Evolutionary conservation across 2,797 vertebrate species (phyloP).

Genomic region (Hoplostethus atlanticus): DNA sequence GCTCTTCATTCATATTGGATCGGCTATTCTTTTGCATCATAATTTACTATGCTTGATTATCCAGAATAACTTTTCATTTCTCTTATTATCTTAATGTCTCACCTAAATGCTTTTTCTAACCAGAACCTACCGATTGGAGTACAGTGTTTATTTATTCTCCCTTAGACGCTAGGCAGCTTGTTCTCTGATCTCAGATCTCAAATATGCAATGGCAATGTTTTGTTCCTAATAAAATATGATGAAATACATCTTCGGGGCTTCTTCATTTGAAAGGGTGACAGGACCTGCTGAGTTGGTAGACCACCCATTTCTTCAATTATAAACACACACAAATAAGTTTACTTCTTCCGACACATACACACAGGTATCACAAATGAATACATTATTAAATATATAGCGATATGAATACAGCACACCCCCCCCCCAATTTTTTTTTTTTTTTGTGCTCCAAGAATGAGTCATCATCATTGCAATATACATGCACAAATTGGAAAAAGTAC

Average conservation of each 20-base stretch:
- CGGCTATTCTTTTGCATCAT: constrained; percentile 18
- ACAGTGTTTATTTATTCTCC: constrained; percentile 10
- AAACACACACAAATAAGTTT: neutral
- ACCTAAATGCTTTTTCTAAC: constrained; percentile 22
- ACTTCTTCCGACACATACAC: neutral
- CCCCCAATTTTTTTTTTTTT: too few relatives aligned
- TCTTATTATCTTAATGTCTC: constrained; percentile 3
- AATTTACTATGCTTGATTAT: constrained; percentile 25
- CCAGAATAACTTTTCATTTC: constrained; percentile 6
- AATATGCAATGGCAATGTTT: constrained; percentile 24
- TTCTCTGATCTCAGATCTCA: constrained; percentile 6
- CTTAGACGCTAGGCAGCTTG: constrained; percentile 18
- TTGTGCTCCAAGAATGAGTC: too few relatives aligned
- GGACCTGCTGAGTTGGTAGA: too few relatives aligned
- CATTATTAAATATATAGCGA: too few relatives aligned
- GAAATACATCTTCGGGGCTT: constrained; percentile 20
- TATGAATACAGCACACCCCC: too few relatives aligned
- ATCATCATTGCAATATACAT: too few relatives aligned
- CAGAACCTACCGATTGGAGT: neutral
- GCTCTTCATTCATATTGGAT: constrained; percentile 26
- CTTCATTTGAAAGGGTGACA: neutral
- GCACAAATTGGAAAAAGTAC: too few relatives aligned
- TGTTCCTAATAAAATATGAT: constrained; percentile 28
- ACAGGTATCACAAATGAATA: too few relatives aligned
- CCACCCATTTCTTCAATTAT: neutral